These are phyloP conservation scores for Leiothrix lutea DNA, from an alignment of 2,113 vertebrate species.

Conservation along the genomic window DNA sequence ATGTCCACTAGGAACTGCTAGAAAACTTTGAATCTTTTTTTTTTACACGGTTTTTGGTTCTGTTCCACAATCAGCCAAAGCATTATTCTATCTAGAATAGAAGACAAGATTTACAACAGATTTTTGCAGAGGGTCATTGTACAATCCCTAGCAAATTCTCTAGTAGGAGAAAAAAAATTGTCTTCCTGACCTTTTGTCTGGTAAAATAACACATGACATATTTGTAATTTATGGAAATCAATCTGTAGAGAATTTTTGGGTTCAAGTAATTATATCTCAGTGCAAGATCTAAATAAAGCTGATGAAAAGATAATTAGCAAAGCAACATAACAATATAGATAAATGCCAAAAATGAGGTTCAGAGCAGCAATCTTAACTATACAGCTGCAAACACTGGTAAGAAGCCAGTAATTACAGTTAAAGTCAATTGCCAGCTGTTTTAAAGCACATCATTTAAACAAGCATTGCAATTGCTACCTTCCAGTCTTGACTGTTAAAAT, in stretches of 20 bases:
- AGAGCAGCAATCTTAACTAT: slow-evolving; percentile 44
- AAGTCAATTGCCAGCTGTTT: slow-evolving; percentile 42
- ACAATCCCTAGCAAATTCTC: slow-evolving; percentile 18
- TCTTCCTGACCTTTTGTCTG: slow-evolving; percentile 66
- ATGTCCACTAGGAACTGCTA: not conserved
- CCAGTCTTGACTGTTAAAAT: not conserved
- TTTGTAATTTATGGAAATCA: slow-evolving; percentile 71
- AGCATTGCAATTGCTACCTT: slow-evolving; percentile 13
- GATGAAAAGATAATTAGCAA: slow-evolving; percentile 53
- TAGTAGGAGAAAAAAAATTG: slow-evolving; percentile 45
- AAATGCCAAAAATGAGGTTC: slow-evolving; percentile 53
- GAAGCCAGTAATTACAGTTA: slow-evolving; percentile 63
- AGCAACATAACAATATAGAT: slow-evolving; percentile 58
- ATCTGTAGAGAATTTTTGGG: slow-evolving; percentile 6
- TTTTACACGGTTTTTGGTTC: not conserved
- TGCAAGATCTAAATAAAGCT: slow-evolving; percentile 68
- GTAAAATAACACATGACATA: slow-evolving; percentile 46
- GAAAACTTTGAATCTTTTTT: not conserved
- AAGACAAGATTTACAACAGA: not conserved
- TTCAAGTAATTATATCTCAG: slow-evolving; percentile 64
- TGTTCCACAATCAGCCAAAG: not conserved
- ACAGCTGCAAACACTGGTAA: slow-evolving; percentile 64
- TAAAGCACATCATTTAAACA: not conserved
- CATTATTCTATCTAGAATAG: not conserved
- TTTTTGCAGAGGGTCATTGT: slow-evolving; percentile 34